Conservation (phyloP, 2,113 vertebrate species). For the Ophthalmolycus amberensis region DNA sequence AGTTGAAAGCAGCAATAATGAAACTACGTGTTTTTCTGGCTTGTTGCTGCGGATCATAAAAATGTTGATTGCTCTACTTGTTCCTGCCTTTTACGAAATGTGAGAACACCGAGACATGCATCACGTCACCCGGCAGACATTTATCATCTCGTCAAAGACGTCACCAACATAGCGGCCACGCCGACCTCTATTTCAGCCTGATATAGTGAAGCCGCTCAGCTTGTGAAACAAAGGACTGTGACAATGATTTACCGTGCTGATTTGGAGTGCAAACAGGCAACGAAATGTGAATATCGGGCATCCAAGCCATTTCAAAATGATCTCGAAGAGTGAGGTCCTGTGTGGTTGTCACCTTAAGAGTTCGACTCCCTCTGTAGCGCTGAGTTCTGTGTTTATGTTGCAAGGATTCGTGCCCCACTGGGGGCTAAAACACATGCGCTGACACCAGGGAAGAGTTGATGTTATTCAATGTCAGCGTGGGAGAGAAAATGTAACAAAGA, state of each 20-base stretch:
- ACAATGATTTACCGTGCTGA: conserved; percentile 19
- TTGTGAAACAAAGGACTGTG: conserved; percentile 22
- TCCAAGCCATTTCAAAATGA: background rate
- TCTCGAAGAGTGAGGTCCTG: background rate
- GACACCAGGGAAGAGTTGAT: background rate
- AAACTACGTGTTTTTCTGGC: background rate
- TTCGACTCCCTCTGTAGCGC: background rate
- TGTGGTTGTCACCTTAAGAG: background rate
- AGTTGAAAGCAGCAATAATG: background rate
- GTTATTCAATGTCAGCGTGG: conserved; percentile 13
- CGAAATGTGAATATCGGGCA: background rate
- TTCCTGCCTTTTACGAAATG: conserved; percentile 8
- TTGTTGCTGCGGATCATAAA: background rate
- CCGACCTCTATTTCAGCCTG: conserved; percentile 23
- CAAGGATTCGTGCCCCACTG: background rate
- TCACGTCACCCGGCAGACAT: conserved; percentile 48
- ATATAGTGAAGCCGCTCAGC: conserved; percentile 5
- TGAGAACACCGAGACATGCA: conserved; percentile 23
- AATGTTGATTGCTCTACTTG: background rate
- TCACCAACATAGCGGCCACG: background rate
- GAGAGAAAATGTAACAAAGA: conserved; percentile 36
- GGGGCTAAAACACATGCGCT: background rate
- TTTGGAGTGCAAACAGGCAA: background rate
- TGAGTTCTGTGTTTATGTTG: conserved; percentile 15
- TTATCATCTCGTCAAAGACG: conserved; percentile 45